Conservation (phyloP, 2,888 invertebrate genomes). For the Synergus itoensis region DNA sequence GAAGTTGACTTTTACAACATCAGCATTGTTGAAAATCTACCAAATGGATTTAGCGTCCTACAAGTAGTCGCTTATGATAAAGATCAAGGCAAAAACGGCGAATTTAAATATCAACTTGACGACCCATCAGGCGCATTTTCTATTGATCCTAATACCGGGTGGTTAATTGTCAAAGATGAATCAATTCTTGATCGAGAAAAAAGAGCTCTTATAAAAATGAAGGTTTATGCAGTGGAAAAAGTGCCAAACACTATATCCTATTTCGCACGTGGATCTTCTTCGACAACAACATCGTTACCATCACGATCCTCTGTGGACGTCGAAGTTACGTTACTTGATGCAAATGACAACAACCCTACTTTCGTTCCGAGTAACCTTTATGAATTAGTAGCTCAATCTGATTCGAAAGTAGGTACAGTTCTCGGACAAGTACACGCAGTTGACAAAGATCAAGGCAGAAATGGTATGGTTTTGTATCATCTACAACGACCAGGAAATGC, state of each 20-base stretch:
- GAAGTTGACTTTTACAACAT: conserved; percentile 95
- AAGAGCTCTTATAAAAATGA: conserved; percentile 85
- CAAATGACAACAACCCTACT: conserved; percentile 94
- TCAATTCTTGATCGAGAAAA: conserved; percentile 89
- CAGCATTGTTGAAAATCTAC: conserved; percentile 94
- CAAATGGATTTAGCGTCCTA: conserved; percentile 87
- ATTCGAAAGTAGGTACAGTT: conserved; percentile 84
- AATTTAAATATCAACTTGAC: conserved; percentile 88
- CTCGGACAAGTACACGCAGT: conserved; percentile 90
- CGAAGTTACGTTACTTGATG: conserved; percentile 90
- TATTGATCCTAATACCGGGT: conserved; percentile 89
- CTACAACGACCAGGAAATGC: conserved; percentile 85
- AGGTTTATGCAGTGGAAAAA: conserved; percentile 89
- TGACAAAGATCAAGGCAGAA: conserved; percentile 89
- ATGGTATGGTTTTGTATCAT: conserved; percentile 88
- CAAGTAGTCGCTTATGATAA: conserved; percentile 88
- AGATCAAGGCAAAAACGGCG: conserved; percentile 88
- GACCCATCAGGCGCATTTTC: conserved; percentile 88
- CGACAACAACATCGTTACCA: background rate
- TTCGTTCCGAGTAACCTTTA: conserved; percentile 92
- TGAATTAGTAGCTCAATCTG: conserved; percentile 85
- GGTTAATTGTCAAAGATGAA: conserved; percentile 91
- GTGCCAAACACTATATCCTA: conserved; percentile 81
- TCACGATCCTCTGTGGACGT: conserved; percentile 83
- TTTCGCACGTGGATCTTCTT: conserved; percentile 76